Evolutionary conservation across 2,113 vertebrate genomes (phyloP).

Genomic region (Catagonus wagneri): DNA sequence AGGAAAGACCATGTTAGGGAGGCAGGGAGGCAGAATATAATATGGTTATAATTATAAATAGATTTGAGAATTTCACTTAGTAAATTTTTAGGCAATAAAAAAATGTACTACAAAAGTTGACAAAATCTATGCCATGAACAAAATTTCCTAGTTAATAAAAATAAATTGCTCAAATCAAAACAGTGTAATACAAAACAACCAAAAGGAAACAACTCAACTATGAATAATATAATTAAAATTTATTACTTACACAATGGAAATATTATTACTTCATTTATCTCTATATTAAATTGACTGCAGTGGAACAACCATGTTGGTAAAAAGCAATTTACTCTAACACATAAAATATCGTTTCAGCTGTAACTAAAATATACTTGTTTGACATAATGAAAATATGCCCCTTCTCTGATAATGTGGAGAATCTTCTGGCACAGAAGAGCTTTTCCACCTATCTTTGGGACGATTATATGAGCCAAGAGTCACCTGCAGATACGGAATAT

Average conservation of each 20-base stretch:
- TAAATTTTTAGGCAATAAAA: not conserved
- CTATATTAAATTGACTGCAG: not conserved
- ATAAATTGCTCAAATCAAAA: not conserved
- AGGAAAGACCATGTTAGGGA: not conserved
- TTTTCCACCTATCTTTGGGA: not conserved
- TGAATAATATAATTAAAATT: not conserved
- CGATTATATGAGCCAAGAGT: slow-evolving; percentile 12
- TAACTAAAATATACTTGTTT: not conserved
- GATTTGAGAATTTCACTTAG: not conserved
- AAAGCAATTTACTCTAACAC: not conserved
- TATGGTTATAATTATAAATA: not conserved
- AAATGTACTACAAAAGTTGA: not conserved
- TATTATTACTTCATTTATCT: slow-evolving; percentile 3
- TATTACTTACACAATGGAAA: not conserved
- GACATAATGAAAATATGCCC: not conserved
- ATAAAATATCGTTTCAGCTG: not conserved
- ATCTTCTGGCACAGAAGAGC: not conserved
- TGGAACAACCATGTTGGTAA: not conserved
- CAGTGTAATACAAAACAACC: not conserved
- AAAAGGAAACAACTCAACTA: not conserved
- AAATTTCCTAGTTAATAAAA: not conserved
- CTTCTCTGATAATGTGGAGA: not conserved
- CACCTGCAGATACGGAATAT: slow-evolving; percentile 44
- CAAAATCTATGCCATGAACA: not conserved
- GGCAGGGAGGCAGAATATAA: not conserved